A percentile compares a stretch with the other conserved stretches of the same genome.
These are phyloP conservation scores for Cactoblastis cactorum DNA, from an alignment of 2,888 invertebrate genomes.

Conservation along the genomic window DNA sequence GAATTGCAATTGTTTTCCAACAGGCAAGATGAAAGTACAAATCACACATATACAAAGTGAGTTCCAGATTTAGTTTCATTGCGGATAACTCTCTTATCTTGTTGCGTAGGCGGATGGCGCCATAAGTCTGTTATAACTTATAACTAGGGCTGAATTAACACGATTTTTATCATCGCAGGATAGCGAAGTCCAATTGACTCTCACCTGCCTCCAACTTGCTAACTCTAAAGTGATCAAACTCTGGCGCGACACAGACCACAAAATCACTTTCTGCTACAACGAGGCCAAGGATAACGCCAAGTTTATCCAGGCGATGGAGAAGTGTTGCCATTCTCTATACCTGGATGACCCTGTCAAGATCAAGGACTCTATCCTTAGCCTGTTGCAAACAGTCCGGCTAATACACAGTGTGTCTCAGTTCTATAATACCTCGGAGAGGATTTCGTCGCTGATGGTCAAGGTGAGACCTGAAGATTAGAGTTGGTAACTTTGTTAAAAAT, in stretches of 20 bases:
- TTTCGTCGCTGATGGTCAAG: constrained; percentile 97
- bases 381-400: constrained; percentile 93
- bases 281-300: constrained; percentile 98
- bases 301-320: constrained; percentile 93
- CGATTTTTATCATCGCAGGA: constrained; percentile 65
- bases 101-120: too few relatives aligned
- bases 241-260: constrained; percentile 92
- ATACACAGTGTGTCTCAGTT: constrained; percentile 97
- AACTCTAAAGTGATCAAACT: constrained; percentile 88
- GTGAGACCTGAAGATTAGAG: constrained; percentile 54
- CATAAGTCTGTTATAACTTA: too few relatives aligned
- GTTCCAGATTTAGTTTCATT: too few relatives aligned
- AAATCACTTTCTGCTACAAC: constrained; percentile 96
- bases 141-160: too few relatives aligned
- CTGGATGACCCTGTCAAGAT: constrained; percentile 96
- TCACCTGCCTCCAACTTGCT: constrained; percentile 86
- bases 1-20: too few relatives aligned
- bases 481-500: too few relatives aligned
- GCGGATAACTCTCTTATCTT: too few relatives aligned
- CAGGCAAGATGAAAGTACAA: too few relatives aligned
- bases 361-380: constrained; percentile 91
- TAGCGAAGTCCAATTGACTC: constrained; percentile 86
- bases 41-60: too few relatives aligned
- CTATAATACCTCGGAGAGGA: constrained; percentile 97
- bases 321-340: constrained; percentile 95